Evolutionary conservation across 1,140 invertebrate genomes (phyloP), one percentile per base, ranked within the genome.

Genomic region (Epicauta chinensis): DNA sequence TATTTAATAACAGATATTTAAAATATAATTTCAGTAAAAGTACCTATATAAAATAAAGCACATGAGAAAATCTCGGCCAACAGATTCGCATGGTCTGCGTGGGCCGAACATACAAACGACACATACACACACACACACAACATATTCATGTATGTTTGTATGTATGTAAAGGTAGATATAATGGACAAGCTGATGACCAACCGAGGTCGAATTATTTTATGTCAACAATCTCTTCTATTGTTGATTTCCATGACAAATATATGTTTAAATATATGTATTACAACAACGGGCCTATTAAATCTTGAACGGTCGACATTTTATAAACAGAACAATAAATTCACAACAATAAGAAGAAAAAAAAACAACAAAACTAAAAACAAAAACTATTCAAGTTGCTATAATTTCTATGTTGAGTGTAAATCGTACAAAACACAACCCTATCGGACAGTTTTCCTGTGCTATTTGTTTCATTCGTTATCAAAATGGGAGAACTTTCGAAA

Each of bases 51-150:
- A 23, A 23, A 23, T 23, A 23, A 62, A 56, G 51, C 51, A 64
- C 62, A 61, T 64, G 62, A 62, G 62, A 64, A 64, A 52, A 60
- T 56, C 46, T 59, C 50, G 53, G 51, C 53, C 53, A 56, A 46
- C 47, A 51, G 59, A 62, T 59, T 64, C 62, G 60, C 62, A 64
- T 64, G 58, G 53, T 45, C 55, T 55, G 58, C 54, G 58, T 58
- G 57, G 59, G 59, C 29, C 50, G 59, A 41, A 52, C 56, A 39
- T 34, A 34, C 17, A 36, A 54, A 48, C 35, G 45, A 38, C 36
- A 49, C 32, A 34, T 11, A 34, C 11, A n/a, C 32, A 23, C 23
- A 23, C 23, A 23, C 23, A 7, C 4, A 47, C 45, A 34, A n/a
- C n/a, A n/a, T n/a, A n/a, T n/a, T n/a, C n/a, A n/a, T 17, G 43